phyloP scores from a whole-genome alignment of 2,113 vertebrate species.

The Serinus canaria region DNA sequence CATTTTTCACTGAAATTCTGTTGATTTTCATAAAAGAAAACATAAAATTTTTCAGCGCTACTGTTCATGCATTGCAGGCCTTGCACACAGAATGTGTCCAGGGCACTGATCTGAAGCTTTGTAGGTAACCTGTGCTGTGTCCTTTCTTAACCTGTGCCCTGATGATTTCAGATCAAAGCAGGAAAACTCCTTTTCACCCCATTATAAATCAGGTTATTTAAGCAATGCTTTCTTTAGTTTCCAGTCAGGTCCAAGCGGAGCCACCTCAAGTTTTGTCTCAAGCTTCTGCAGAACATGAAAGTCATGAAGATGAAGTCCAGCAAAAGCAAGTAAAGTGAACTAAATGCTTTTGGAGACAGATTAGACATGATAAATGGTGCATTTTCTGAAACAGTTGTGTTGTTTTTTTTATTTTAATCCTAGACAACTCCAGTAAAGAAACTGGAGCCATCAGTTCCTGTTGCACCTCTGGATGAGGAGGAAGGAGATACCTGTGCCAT shows the following conservation, averaged over 20 bases:
- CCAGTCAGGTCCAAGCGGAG: conserved; percentile 24
- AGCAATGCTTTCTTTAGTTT: not conserved
- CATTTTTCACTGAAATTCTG: not conserved
- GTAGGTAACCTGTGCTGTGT: not conserved
- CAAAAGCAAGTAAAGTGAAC: conserved; percentile 57
- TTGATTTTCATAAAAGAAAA: not conserved
- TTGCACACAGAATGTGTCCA: not conserved
- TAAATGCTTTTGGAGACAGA: not conserved
- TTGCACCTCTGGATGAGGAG: conserved; percentile 59
- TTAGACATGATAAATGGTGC: not conserved
- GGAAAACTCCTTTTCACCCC: not conserved
- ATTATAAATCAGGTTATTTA: not conserved
- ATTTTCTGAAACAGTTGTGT: not conserved
- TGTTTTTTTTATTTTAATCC: not conserved
- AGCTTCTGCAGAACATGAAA: conserved; percentile 18
- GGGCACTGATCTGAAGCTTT: not conserved
- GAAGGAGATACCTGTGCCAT: conserved; percentile 90
- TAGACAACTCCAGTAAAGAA: conserved; percentile 29
- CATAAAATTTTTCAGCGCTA: not conserved
- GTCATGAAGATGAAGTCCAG: not conserved
- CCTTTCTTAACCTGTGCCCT: not conserved
- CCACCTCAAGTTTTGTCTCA: not conserved
- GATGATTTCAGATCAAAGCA: not conserved
- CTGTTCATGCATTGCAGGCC: not conserved
- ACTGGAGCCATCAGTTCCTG: not conserved